Percentiles rank a stretch among this genome's conserved stretches.
These are phyloP conservation scores for Agriopis marginaria DNA, from an alignment of 2,888 invertebrate species.

Conservation along the genomic window DNA sequence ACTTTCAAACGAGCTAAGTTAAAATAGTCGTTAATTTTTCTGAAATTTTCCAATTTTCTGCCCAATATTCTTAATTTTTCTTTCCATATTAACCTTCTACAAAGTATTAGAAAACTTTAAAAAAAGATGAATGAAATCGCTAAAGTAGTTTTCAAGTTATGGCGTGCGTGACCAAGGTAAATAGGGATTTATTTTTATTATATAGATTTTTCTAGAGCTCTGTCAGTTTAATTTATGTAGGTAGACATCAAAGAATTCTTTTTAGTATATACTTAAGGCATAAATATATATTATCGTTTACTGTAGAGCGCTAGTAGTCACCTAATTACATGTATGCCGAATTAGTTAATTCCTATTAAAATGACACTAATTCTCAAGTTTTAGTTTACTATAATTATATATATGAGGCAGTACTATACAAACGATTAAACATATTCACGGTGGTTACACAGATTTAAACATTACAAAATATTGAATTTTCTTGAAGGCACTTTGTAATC, in stretches of 20 bases:
- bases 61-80: no score
- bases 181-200: no score
- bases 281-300: background rate
- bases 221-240: background rate
- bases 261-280: background rate
- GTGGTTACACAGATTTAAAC: slow-evolving; percentile 28
- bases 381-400: background rate
- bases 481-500: slow-evolving; percentile 40
- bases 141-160: no score
- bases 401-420: slow-evolving; percentile 17
- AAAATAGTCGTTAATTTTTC: no score
- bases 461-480: slow-evolving; percentile 31
- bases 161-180: no score
- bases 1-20: no score
- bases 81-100: no score
- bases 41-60: no score
- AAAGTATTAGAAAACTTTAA: no score
- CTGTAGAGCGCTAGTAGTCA: background rate
- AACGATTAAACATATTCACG: slow-evolving; percentile 6
- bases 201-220: no score
- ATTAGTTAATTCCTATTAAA: slow-evolving; percentile 1
- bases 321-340: background rate
- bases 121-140: no score
- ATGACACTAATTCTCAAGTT: slow-evolving; percentile 5
- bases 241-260: background rate